Evolutionary conservation across 2,797 vertebrate species (phyloP), one percentile per base, ranked within the genome.

Genomic region (Podarcis lilfordi): DNA sequence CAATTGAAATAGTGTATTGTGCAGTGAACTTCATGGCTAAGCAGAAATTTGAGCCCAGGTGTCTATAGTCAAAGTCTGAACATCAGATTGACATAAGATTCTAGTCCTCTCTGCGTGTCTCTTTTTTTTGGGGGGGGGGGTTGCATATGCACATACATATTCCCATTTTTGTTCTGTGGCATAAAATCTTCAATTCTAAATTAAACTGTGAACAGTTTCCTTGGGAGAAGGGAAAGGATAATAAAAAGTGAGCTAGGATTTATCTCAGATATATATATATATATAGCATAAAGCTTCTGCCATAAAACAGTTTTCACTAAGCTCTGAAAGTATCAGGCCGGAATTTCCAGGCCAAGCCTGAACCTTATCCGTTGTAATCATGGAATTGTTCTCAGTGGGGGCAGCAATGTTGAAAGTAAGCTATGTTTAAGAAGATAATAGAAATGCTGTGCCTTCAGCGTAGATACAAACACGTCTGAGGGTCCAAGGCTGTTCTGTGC

Each of bases 281-380:
- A 78, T 64, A 32, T 0, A 1, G 69, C n/a, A 4, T 83, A 77
- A 50, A 25, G 86, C 43, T 64, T 21, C 0, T 0, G 29, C n/a
- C 23, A 32, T 89, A 80, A 84, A 2, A 15, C 5, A 0, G 55
- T 8, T 35, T 32, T 50, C 69, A 64, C 66, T 78, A 84, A 87
- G 32, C 40, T 1, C 3, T 0, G 2, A 0, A 2, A 50, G 80
- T 2, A n/a, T 59, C 25, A 83, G 80, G 29, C 25, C 78, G 80
- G 82, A 71, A 32, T 21, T 84, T 0, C 71, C 0, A 0, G 13
- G 29, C 29, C 0, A 0, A 77, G 82, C 50, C 80, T 0, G 0
- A 3, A 0, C 43, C 84, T 82, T 25, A 10, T 7, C 84, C 74
- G 25, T 55, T 0, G 0, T 61, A 75, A 40, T 43, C 0, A 1